Conservation (phyloP, 1,140 invertebrate species). For the Polypedilum vanderplanki region DNA sequence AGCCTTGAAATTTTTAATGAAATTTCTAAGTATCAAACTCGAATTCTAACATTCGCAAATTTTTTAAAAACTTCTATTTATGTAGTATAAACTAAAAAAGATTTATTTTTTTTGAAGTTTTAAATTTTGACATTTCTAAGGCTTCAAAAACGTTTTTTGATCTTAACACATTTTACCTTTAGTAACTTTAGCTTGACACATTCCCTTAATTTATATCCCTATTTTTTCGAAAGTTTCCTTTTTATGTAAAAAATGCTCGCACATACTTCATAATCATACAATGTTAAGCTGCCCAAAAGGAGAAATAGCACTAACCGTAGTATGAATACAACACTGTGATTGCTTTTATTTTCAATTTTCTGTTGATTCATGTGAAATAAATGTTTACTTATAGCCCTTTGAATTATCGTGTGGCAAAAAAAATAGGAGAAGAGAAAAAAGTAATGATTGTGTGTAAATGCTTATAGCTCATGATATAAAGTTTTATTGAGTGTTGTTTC, state of each 20-base stretch:
- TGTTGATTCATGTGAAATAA: conserved; percentile 26
- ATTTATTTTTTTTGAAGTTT: too few relatives aligned
- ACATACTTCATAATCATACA: not conserved
- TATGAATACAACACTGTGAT: not conserved
- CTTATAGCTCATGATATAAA: conserved; percentile 27
- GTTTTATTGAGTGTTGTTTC: conserved; percentile 3
- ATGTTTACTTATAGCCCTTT: not conserved
- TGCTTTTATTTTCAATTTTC: not conserved
- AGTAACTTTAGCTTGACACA: too few relatives aligned
- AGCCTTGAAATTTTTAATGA: too few relatives aligned
- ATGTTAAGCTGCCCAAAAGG: not conserved
- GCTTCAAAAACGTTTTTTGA: too few relatives aligned
- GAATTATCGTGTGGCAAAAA: not conserved
- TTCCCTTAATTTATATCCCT: too few relatives aligned
- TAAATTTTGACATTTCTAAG: too few relatives aligned
- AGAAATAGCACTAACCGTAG: not conserved
- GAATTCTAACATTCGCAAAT: too few relatives aligned
- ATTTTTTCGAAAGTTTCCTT: not conserved
- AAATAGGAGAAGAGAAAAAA: not conserved
- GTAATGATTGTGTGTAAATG: conserved; percentile 24
- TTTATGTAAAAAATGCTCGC: not conserved
- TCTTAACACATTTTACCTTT: too few relatives aligned
- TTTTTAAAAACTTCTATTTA: too few relatives aligned
- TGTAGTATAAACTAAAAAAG: too few relatives aligned
- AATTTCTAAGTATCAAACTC: too few relatives aligned